A percentile compares a stretch with the other conserved stretches of the same genome.
phyloP scores from a whole-genome alignment of 2,113 vertebrate species.

The Labrus mixtus region DNA sequence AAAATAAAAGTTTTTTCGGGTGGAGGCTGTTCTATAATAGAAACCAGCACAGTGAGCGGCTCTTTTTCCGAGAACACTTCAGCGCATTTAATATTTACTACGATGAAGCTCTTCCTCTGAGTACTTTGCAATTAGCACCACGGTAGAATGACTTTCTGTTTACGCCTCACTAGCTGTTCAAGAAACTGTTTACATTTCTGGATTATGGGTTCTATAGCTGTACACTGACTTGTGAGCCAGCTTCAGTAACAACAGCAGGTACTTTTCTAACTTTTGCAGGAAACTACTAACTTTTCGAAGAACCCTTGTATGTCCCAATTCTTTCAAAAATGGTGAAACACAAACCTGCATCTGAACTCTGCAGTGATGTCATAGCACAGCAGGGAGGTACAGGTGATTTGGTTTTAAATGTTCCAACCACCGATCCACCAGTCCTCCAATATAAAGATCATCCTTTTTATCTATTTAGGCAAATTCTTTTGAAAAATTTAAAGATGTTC shows the following conservation, averaged over 20 bases:
- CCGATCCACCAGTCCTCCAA: too few relatives aligned
- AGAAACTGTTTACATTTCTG: not conserved
- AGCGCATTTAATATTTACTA: conserved; percentile 47
- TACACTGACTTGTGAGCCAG: conserved; percentile 7
- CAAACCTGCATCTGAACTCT: too few relatives aligned
- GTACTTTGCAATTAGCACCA: conserved; percentile 37
- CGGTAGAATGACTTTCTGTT: conserved; percentile 8
- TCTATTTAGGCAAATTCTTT: too few relatives aligned
- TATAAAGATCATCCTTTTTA: too few relatives aligned
- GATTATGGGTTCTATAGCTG: not conserved
- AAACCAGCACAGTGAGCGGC: conserved; percentile 41
- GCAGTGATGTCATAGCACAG: too few relatives aligned
- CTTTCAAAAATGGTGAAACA: too few relatives aligned
- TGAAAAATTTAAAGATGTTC: too few relatives aligned
- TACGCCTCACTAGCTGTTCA: not conserved
- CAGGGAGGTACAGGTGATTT: too few relatives aligned
- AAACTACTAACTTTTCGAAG: too few relatives aligned
- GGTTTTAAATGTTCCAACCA: too few relatives aligned
- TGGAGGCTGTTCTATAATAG: conserved; percentile 44
- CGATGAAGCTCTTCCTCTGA: conserved; percentile 29
- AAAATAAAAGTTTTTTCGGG: conserved; percentile 59
- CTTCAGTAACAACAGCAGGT: not conserved
- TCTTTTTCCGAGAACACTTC: conserved; percentile 31
- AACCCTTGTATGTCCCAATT: too few relatives aligned
- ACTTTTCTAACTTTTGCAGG: too few relatives aligned